A percentile compares a stretch with the other conserved stretches of the same genome.
Evolutionary conservation across 1,140 invertebrate genomes (phyloP).

Genomic region (Colletes latitarsis): DNA sequence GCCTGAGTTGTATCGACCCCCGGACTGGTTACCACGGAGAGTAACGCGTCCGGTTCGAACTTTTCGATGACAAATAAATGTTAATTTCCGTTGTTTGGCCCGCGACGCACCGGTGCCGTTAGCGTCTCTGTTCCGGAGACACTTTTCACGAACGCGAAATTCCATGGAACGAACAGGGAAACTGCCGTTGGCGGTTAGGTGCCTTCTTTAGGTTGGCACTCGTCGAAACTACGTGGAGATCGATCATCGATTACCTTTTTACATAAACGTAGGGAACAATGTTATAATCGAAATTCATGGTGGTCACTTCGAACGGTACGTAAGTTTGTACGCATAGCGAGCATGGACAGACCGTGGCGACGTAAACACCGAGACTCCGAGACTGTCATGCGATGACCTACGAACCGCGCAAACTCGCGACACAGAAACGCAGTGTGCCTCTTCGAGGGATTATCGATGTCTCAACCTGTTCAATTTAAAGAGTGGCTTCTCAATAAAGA

Average conservation of each 20-base stretch:
- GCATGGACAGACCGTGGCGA: too few species aligned
- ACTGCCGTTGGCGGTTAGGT: neutral
- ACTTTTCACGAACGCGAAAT: neutral
- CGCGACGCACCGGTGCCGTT: neutral
- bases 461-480: too few species aligned
- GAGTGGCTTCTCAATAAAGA: too few species aligned
- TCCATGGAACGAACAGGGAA: slow-evolving; percentile 13
- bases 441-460: slow-evolving; percentile 46
- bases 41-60: neutral
- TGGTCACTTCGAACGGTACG: too few species aligned
- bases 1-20: neutral
- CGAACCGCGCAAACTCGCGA: slow-evolving; percentile 43
- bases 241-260: too few species aligned
- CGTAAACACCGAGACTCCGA: slow-evolving; percentile 2
- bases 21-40: neutral
- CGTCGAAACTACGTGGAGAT: too few species aligned
- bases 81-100: too few species aligned
- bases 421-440: neutral
- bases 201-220: too few species aligned
- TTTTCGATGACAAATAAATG: neutral
- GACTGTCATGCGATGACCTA: neutral
- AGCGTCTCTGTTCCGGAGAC: slow-evolving; percentile 4
- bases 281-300: too few species aligned
- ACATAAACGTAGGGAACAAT: neutral
- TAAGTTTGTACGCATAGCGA: neutral